Evolutionary conservation across 1,140 invertebrate genomes (phyloP).

Genomic region (Bombus fervidus): DNA sequence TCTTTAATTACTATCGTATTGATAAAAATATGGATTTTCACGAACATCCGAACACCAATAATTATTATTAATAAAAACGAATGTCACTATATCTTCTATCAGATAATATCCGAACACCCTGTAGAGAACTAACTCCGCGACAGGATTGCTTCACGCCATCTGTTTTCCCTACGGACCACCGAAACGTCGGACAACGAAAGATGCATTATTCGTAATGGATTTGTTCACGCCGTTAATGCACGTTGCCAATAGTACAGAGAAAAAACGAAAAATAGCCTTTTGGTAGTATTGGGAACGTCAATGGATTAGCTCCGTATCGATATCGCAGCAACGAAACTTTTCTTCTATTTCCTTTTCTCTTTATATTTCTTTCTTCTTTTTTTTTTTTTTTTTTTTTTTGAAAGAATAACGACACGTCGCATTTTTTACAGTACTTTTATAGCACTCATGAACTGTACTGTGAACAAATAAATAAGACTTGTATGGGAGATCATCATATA

Average conservation of each 20-base stretch:
- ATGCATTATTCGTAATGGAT: conserved; percentile 31
- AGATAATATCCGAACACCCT: background rate
- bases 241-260: background rate
- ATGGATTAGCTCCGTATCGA: conserved; percentile 8
- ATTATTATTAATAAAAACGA: background rate
- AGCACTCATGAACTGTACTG: too few relatives aligned
- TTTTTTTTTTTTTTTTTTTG: background rate
- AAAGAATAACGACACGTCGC: background rate
- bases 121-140: background rate
- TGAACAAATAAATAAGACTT: background rate
- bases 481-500: too few relatives aligned
- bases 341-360: background rate
- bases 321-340: background rate
- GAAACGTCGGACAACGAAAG: background rate
- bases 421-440: background rate
- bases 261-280: background rate
- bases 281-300: background rate
- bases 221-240: conserved; percentile 16
- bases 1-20: too few relatives aligned
- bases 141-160: background rate
- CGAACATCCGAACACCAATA: too few relatives aligned
- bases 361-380: background rate
- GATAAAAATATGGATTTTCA: too few relatives aligned
- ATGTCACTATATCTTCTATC: background rate
- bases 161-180: background rate